A percentile compares a stretch with the other conserved stretches of the same genome.
These are phyloP conservation scores for Tachina lurida DNA, from an alignment of 2,888 invertebrate genomes.

Conservation along the genomic window DNA sequence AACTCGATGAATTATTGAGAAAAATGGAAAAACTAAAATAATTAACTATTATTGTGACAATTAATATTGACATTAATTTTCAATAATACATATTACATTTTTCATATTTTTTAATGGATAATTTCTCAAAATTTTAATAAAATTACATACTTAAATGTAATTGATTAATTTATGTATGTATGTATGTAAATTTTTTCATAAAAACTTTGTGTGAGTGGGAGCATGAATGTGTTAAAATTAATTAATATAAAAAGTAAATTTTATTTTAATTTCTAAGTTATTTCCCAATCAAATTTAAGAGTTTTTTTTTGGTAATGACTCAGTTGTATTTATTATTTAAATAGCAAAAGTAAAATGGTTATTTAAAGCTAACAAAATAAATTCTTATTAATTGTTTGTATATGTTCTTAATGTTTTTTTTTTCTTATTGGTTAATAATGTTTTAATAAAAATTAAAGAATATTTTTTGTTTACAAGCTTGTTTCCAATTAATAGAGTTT, in stretches of 20 bases:
- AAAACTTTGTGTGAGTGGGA: conserved; percentile 19
- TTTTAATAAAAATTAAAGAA: conserved; percentile 41
- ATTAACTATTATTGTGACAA: no score
- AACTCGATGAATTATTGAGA: no score
- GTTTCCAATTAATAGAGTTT: background rate
- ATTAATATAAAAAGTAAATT: conserved; percentile 6
- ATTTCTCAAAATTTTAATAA: no score
- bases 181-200: background rate
- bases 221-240: conserved; percentile 16
- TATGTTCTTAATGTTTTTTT: conserved; percentile 31
- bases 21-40: no score
- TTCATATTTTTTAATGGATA: no score
- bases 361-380: conserved; percentile 37
- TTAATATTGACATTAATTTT: no score
- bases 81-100: no score
- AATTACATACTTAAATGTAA: no score
- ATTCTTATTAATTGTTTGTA: conserved; percentile 44
- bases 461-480: conserved; percentile 14
- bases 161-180: no score
- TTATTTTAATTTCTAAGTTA: conserved; percentile 51
- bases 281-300: conserved; percentile 35
- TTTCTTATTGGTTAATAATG: conserved; percentile 33
- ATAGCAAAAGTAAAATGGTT: conserved; percentile 31
- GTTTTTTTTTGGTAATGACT: conserved; percentile 27
- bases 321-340: conserved; percentile 50